Base-by-base conservation (phyloP, 2,797 vertebrate species). In the Cercopithecus petaurista region DNA sequence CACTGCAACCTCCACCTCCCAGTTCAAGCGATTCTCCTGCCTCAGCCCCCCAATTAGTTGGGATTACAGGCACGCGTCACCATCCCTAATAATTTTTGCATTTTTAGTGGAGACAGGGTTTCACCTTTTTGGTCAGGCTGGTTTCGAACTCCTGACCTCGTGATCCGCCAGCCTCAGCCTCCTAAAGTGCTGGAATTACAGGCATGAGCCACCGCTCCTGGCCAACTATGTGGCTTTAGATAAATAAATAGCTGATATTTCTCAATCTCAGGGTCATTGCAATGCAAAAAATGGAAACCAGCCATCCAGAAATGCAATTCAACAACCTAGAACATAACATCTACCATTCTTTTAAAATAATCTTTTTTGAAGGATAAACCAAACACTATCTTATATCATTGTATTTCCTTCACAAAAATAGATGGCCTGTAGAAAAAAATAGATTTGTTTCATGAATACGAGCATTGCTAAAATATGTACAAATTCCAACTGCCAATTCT, bases 341-440 rank as follows among this genome's bases (percentile, higher is more conserved):
- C 52, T 92, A 94, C 46, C 17, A 93, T 46, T 43, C 22, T 96
- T 95, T 96, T 76, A 97, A 90, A 70, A 82, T 52, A 81, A 90
- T 84, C 28, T 7, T 15, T 41, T n/a, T 83, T 81, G 70, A 97
- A 87, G 36, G 48, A 70, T 50, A 88, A 87, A 22, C 41, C 12
- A 5, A 90, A 57, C 5, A 14, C 2, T 48, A 73, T 52, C 17
- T 80, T n/a, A 89, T n/a, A 88, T 76, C 3, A 93, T n/a, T 88
- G 82, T 64, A 76, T 79, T 90, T 90, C 30, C 14, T 67, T 89
- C n/a, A 86, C 9, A 92, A 82, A 82, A 92, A 84, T 30, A 91
- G 26, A 61, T 19, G 41, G 1, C 61, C 21, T 94, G 2, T 55
- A 94, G 46, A 83, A 96, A 95, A 94, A 94, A 93, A 92, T 92